These are phyloP conservation scores for Oxycera nigricornis DNA, from an alignment of 2,888 invertebrate species.

Conservation along the genomic window DNA sequence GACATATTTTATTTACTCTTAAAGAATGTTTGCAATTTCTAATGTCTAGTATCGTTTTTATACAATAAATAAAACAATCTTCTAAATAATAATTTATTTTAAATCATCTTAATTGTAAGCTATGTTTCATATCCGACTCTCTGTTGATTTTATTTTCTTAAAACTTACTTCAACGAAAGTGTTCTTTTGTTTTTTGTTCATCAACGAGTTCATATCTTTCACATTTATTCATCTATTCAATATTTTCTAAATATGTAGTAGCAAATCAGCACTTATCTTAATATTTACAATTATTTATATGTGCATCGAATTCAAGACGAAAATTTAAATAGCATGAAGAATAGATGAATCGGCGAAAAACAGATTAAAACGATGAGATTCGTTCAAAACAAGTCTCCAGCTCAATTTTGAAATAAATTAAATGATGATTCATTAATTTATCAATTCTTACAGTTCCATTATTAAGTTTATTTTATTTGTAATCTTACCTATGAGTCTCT, in stretches of 20 bases:
- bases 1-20: slow-evolving; percentile 21
- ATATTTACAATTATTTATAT: slow-evolving; percentile 20
- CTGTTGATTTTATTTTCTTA: not conserved
- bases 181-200: slow-evolving; percentile 1
- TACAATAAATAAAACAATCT: slow-evolving; percentile 34
- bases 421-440: too few relatives aligned
- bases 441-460: too few relatives aligned
- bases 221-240: not conserved
- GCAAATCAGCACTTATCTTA: slow-evolving; percentile 10
- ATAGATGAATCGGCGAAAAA: not conserved
- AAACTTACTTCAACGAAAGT: not conserved
- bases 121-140: too few relatives aligned
- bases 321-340: too few relatives aligned
- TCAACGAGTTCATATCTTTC: not conserved
- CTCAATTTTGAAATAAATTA: not conserved
- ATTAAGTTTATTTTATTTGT: not conserved
- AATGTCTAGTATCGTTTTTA: slow-evolving; percentile 13
- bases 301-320: not conserved
- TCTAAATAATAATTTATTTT: slow-evolving; percentile 36
- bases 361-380: not conserved
- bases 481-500: slow-evolving; percentile 34
- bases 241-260: not conserved
- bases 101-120: slow-evolving; percentile 9
- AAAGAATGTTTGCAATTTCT: slow-evolving; percentile 20
- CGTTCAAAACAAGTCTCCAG: slow-evolving; percentile 14